Evolutionary conservation across 2,113 vertebrate genomes (phyloP).

Genomic region (Falcunculus frontatus): DNA sequence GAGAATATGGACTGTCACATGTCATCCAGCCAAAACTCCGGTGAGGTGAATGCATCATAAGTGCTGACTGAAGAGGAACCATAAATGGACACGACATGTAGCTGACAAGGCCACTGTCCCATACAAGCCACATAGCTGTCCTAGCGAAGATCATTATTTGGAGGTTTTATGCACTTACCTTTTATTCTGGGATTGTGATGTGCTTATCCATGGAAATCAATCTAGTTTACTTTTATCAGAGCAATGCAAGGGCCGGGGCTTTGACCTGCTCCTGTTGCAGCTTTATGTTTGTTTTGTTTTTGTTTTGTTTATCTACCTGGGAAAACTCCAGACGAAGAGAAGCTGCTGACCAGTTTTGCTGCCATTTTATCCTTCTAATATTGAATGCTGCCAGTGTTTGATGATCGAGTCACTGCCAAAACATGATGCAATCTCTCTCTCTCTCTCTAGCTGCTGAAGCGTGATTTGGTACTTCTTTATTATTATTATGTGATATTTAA

Average conservation of each 20-base stretch:
- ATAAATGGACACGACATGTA: background rate
- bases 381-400: conserved; percentile 70
- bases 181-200: conserved; percentile 47
- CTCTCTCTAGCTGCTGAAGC: conserved; percentile 71
- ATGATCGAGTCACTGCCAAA: conserved; percentile 65
- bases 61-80: conserved; percentile 38
- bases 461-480: conserved; percentile 67
- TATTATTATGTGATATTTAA: conserved; percentile 52
- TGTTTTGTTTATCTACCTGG: conserved; percentile 69
- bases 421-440: conserved; percentile 54
- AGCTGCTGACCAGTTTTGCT: conserved; percentile 78
- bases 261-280: conserved; percentile 55
- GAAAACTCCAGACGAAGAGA: conserved; percentile 72
- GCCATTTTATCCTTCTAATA: conserved; percentile 69
- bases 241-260: conserved; percentile 77
- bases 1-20: conserved; percentile 84
- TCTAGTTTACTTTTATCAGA: conserved; percentile 72
- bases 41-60: conserved; percentile 87
- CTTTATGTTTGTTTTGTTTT: conserved; percentile 68
- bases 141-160: background rate
- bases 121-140: conserved; percentile 32
- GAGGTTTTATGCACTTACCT: conserved; percentile 47
- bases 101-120: conserved; percentile 40
- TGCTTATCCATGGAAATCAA: conserved; percentile 62
- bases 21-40: conserved; percentile 82